These are phyloP conservation scores for Chloroclystis v-ata DNA, from an alignment of 2,888 invertebrate genomes.

Conservation along the genomic window DNA sequence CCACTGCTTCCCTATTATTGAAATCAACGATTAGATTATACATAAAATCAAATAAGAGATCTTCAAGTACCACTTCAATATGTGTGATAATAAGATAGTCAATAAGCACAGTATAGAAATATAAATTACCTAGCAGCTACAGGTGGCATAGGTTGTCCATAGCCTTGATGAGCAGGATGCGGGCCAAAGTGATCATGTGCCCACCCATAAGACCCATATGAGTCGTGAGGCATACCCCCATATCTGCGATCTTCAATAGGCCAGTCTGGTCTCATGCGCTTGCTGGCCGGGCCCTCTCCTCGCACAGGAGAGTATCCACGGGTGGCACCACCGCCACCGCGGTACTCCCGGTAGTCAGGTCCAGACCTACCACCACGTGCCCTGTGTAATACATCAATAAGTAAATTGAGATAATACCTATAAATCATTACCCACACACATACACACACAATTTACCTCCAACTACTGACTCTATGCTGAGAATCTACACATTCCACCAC, in stretches of 20 bases:
- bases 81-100: neutral
- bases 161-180: constrained; percentile 80
- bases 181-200: constrained; percentile 75
- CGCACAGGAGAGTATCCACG: constrained; percentile 87
- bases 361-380: constrained; percentile 83
- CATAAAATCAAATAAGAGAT: neutral
- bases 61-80: neutral
- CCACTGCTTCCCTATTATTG: constrained; percentile 69
- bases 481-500: too few species aligned
- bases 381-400: constrained; percentile 36
- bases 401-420: neutral
- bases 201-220: constrained; percentile 77
- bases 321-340: constrained; percentile 82
- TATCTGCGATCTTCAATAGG: constrained; percentile 73
- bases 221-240: constrained; percentile 73
- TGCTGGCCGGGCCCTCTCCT: constrained; percentile 86
- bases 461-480: too few species aligned
- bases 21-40: neutral
- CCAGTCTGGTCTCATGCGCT: constrained; percentile 87
- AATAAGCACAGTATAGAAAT: too few species aligned
- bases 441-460: too few species aligned
- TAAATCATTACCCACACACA: neutral
- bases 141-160: constrained; percentile 77
- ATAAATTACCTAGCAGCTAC: constrained; percentile 71
- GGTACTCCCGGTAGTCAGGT: constrained; percentile 87